Evolutionary conservation across 2,797 vertebrate species (phyloP).

Genomic region (Perodicticus potto): DNA sequence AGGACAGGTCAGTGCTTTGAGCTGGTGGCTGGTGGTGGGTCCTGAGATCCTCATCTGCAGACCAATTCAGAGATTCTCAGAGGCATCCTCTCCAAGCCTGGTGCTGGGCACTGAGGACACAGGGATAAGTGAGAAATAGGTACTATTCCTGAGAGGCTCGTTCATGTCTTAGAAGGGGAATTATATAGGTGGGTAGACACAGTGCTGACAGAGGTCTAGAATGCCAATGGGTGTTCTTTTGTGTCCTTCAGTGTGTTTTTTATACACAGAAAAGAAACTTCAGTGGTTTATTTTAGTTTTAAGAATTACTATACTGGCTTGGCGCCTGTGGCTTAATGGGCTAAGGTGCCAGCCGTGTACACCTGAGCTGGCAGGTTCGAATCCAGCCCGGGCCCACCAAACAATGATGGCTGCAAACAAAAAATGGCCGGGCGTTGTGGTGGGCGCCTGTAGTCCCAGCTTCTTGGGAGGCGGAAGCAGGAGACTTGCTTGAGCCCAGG

Average conservation of each 20-base stretch:
- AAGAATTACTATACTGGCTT: too few species aligned
- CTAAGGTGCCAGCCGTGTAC: too few species aligned
- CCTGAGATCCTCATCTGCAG: neutral
- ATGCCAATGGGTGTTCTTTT: neutral
- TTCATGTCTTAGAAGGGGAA: neutral
- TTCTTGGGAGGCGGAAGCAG: too few species aligned
- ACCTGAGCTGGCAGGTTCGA: too few species aligned
- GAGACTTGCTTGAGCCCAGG: too few species aligned
- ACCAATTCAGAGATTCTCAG: neutral
- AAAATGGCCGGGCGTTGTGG: too few species aligned
- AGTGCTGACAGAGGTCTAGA: neutral
- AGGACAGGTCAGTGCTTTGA: conserved; percentile 90
- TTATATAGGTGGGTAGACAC: neutral
- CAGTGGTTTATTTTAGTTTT: neutral
- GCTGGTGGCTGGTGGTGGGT: neutral
- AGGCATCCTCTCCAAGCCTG: neutral
- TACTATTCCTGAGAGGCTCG: neutral
- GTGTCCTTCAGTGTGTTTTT: neutral
- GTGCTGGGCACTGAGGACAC: neutral
- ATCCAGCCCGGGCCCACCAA: too few species aligned
- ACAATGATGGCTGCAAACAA: too few species aligned
- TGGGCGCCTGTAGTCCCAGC: too few species aligned
- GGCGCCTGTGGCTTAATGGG: too few species aligned
- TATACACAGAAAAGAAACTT: neutral
- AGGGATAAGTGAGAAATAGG: neutral